A percentile compares a stretch with the other conserved stretches of the same genome.
Evolutionary conservation across 2,888 invertebrate genomes (phyloP).

Genomic region (Drosophila nigritarsus): DNA sequence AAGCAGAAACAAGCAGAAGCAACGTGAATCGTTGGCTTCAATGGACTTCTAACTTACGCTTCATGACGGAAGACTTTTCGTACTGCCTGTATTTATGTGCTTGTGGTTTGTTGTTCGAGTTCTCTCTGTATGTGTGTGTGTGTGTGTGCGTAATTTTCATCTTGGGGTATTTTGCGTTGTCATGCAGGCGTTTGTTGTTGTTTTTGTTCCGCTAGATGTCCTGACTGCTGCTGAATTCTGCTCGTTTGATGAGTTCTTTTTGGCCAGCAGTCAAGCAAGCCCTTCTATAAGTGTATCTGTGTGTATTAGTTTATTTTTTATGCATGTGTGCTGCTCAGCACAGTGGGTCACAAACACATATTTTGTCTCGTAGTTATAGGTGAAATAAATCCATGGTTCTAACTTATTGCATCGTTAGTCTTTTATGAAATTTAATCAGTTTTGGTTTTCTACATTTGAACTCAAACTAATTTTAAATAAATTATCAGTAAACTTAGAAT

Average conservation of each 20-base stretch:
- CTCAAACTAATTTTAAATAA: not conserved
- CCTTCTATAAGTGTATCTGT: not conserved
- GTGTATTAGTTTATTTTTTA: slow-evolving; percentile 12
- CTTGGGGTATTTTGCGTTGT: slow-evolving; percentile 57
- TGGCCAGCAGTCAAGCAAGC: slow-evolving; percentile 23
- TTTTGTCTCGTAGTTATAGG: not conserved
- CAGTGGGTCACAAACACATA: slow-evolving; percentile 4
- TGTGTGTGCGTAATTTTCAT: slow-evolving; percentile 44
- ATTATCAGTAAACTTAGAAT: not conserved
- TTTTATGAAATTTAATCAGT: not conserved
- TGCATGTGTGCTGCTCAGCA: slow-evolving; percentile 8
- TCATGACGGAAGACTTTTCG: slow-evolving; percentile 45
- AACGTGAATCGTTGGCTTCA: slow-evolving; percentile 34
- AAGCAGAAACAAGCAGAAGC: slow-evolving; percentile 2
- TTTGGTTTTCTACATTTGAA: not conserved
- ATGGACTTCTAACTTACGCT: slow-evolving; percentile 64
- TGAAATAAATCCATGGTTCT: not conserved
- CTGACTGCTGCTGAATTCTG: slow-evolving; percentile 19
- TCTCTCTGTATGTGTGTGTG: not conserved
- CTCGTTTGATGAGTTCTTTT: slow-evolving; percentile 20
- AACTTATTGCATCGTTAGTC: not conserved
- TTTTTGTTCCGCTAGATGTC: slow-evolving; percentile 18
- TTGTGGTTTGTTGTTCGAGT: not conserved
- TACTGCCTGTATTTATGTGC: slow-evolving; percentile 7
- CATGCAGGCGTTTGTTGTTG: slow-evolving; percentile 56